Base-by-base conservation (phyloP, 2,113 vertebrate genomes). In the Aphyosemion australe region DNA sequence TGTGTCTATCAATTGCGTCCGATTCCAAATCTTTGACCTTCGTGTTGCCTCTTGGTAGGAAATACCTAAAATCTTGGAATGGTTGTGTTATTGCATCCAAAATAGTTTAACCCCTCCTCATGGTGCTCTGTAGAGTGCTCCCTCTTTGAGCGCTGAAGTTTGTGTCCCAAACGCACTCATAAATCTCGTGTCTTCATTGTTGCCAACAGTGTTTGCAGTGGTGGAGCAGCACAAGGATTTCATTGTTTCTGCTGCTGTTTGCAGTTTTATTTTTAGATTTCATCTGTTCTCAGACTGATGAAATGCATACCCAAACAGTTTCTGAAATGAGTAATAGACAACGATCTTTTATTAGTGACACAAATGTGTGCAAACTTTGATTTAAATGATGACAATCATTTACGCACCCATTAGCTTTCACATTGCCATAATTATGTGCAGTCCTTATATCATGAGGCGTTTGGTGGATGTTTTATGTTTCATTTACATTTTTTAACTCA, bases 201-300 rank as follows among this genome's bases (percentile, higher is more conserved):
- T 75, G 76, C 82, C 72, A 79, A 41, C 49, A 45, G 50, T 81
- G 59, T 81, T 87, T 86, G 66, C 70, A 49, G 55, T 66, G 63
- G 34, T 74, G 65, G 42, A 78, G 70, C 56, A 74, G 74, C 47
- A 87, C 79, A 90, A 82, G 10, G 78, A 87, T 78, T 71, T 74
- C 82, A 74, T 84, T 90, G 84, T 88, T 84, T 84, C 37, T 69
- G 76, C 75, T 64, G 54, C 68, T 84, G 74, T 85, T 81, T 78
- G 69, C 69, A 76, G 41, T 80, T 76, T 83, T 79, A 51, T 62
- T 52, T 43, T 65, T 3, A 39, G 10, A 60, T 72, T 73, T 69
- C 49, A 80, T 64, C 61, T 72, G 57, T 65, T 83, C 65, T 32
- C 77, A 80, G 76, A 71, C 41, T 68, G 71, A 85, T 78, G 86